Base-by-base conservation (phyloP, 2,888 invertebrate genomes). In the Melikaiella ostensackeni region DNA sequence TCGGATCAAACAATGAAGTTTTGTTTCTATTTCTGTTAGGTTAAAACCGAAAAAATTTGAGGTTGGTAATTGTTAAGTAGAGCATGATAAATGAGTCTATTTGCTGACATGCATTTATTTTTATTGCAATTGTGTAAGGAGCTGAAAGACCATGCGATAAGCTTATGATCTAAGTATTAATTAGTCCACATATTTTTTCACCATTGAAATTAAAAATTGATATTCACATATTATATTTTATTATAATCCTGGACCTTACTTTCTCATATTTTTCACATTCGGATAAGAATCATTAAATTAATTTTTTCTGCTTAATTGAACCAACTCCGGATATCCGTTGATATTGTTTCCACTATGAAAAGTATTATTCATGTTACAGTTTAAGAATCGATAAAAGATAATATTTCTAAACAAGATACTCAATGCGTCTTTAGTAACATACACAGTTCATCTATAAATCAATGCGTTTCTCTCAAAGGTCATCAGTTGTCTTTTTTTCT, bases 361-460 rank as follows among this genome's bases (percentile, higher is more conserved):
- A n/a, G 24, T 27, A 6, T 1, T 66, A 66, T 46, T 42, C 42
- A 16, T 24, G 16, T 42, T 66, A 42, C 46, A 46, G 19, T 66
- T 66, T 24, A 5, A 66, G 38, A 35, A 66, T 42, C 46, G 4
- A 66, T 9, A 24, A 24, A 64, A 46, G 38, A 42, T 27, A 38
- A 27, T 63, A 13, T 63, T 66, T 64, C 27, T 66, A 66, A 46
- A 66, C 66, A 66, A 46, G 66, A 46, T 46, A 63, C 46, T 66
- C 8, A 27, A 66, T 9, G 19, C 16, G 19, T 46, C 9, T 66
- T 27, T 7, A 61, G 16, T 30, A 33, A 33, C n/a, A 6, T 61
- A 33, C 19, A 61, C 19, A 19, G 19, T 8, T 30, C 16, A 27
- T 13, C 30, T 61, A 61, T 61, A 61, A 61, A 66, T 27, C 35